Conservation (phyloP, 2,113 vertebrate species). For the Noturus placidus region DNA sequence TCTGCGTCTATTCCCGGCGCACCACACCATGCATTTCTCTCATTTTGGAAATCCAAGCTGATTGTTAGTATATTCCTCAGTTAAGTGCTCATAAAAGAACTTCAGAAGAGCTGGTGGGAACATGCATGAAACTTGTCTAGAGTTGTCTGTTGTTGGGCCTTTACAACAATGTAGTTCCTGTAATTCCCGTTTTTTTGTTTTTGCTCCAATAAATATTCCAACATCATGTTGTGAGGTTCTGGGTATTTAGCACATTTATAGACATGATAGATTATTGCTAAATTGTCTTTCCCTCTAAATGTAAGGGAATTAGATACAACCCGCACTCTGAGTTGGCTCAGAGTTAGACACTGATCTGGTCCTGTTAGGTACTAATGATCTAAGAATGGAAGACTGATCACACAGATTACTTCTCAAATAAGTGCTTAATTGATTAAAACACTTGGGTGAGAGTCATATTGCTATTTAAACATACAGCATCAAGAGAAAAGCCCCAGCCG, state of each 20-base stretch:
- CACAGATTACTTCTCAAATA: slow-evolving; percentile 65
- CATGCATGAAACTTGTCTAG: background rate
- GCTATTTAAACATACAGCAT: slow-evolving; percentile 38
- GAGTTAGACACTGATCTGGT: slow-evolving; percentile 12
- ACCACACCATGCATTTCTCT: background rate
- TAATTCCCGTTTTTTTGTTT: background rate
- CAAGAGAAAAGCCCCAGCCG: background rate
- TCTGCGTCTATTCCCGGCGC: background rate
- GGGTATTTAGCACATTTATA: background rate
- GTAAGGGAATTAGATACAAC: background rate
- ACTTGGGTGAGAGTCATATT: slow-evolving; percentile 47
- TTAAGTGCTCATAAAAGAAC: background rate
- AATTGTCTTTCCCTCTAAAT: background rate
- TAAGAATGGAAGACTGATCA: slow-evolving; percentile 60
- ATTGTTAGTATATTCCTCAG: background rate
- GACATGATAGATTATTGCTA: background rate
- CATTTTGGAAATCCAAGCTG: background rate
- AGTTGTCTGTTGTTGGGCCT: background rate
- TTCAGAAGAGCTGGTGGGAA: background rate
- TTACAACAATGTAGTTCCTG: background rate
- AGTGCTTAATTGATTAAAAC: slow-evolving; percentile 63
- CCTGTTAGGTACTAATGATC: slow-evolving; percentile 36
- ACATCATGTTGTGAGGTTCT: background rate
- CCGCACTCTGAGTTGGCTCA: background rate
- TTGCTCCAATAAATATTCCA: background rate